phyloP scores from a whole-genome alignment of 1,140 invertebrate genomes.

The Danaus melanippus region DNA sequence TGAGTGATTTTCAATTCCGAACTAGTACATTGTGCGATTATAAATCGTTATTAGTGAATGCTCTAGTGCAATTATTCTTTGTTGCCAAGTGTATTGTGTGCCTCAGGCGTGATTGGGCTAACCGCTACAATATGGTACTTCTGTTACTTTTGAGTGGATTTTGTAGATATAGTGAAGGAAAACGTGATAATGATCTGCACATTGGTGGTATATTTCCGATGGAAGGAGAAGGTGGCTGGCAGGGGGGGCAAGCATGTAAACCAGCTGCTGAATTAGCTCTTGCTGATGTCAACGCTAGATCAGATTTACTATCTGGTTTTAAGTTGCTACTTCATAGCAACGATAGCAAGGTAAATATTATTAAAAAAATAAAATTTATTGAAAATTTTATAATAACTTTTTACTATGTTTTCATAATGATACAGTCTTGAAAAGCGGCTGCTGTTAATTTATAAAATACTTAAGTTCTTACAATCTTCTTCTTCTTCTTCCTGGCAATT shows the following conservation, averaged over 20 bases:
- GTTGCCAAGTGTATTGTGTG: conserved; percentile 61
- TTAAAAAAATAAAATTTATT: too few relatives aligned
- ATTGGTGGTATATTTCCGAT: conserved; percentile 99
- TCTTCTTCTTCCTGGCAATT: too few relatives aligned
- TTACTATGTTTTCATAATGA: too few relatives aligned
- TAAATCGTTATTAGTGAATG: conserved; percentile 60
- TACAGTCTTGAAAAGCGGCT: too few relatives aligned
- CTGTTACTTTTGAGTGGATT: conserved; percentile 41
- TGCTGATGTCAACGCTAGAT: conserved; percentile 93
- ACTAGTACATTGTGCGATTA: conserved; percentile 59
- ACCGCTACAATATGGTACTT: conserved; percentile 29
- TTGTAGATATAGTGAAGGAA: conserved; percentile 39
- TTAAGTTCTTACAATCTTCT: too few relatives aligned
- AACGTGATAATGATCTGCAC: conserved; percentile 79
- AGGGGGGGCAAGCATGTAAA: conserved; percentile 94
- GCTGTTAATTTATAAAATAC: too few relatives aligned
- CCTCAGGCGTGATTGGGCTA: conserved; percentile 25
- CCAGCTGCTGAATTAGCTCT: conserved; percentile 96
- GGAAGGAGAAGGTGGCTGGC: conserved; percentile 94
- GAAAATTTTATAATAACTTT: too few relatives aligned
- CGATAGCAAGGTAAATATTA: conserved; percentile 91
- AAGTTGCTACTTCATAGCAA: conserved; percentile 93
- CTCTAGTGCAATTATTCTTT: conserved; percentile 68
- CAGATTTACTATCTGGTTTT: conserved; percentile 93
- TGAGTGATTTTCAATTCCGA: conserved; percentile 49